phyloP scores from a whole-genome alignment of 2,113 vertebrate species.

The Phylloscopus whistleri region DNA sequence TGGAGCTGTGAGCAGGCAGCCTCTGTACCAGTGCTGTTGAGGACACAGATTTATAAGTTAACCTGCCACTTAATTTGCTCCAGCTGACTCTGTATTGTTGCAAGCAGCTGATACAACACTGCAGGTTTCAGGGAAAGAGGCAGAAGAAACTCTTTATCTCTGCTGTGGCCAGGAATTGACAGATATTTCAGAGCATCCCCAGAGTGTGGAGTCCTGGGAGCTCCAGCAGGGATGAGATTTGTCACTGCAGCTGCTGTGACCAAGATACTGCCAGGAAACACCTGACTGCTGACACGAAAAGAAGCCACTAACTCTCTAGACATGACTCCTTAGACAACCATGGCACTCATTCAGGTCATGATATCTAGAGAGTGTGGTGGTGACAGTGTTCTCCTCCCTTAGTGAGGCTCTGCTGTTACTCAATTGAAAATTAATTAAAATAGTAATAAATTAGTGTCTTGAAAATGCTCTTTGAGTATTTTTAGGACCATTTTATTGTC shows the following conservation, averaged over 20 bases:
- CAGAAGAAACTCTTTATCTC: neutral
- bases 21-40: neutral
- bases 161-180: neutral
- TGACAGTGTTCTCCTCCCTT: neutral
- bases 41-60: neutral
- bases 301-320: neutral
- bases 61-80: neutral
- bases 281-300: neutral
- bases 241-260: neutral
- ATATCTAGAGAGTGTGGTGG: neutral
- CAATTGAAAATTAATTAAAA: neutral
- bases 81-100: neutral
- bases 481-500: neutral
- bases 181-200: neutral
- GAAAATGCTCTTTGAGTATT: neutral
- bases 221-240: neutral
- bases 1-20: neutral
- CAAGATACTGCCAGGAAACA: neutral
- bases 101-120: conserved; percentile 9
- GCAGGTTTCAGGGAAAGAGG: neutral
- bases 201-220: neutral
- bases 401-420: neutral
- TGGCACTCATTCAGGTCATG: neutral
- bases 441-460: neutral
- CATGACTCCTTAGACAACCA: neutral